Evolutionary conservation across 2,113 vertebrate genomes (phyloP).

Genomic region (Toxotes chatareus): DNA sequence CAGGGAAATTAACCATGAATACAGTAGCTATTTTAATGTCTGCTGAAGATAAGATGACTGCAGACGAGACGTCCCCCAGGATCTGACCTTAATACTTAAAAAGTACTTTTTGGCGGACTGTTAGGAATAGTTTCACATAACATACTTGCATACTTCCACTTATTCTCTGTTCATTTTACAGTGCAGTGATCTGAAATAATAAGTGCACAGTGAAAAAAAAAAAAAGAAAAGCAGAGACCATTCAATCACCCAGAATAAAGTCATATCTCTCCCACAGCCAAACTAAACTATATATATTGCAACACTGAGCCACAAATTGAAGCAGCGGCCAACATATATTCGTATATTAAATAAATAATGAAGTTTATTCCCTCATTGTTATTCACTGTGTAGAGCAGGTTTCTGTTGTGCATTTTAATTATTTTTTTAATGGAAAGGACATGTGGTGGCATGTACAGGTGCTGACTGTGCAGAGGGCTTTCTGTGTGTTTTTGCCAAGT

Average conservation of each 20-base stretch:
- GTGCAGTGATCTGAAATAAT: constrained; percentile 40
- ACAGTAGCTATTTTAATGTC: constrained; percentile 3
- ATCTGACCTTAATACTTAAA: constrained; percentile 57
- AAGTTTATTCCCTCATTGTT: not conserved
- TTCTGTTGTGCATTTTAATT: not conserved
- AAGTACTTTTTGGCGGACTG: constrained; percentile 28
- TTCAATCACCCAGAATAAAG: constrained; percentile 23
- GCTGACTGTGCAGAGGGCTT: not conserved
- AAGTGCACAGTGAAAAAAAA: constrained; percentile 18
- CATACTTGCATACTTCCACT: constrained; percentile 3
- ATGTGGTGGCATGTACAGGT: not conserved
- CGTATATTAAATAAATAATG: not conserved
- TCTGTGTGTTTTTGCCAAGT: constrained; percentile 11
- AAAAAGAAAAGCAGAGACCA: not conserved
- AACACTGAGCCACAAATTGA: not conserved
- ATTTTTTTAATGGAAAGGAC: not conserved
- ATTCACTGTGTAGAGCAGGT: not conserved
- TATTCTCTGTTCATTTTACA: constrained; percentile 38
- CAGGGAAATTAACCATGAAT: constrained; percentile 17
- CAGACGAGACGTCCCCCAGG: constrained; percentile 12
- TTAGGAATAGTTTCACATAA: constrained; percentile 28
- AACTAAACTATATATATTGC: not conserved
- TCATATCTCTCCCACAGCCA: not conserved
- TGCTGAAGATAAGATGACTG: constrained; percentile 19
- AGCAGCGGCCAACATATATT: not conserved